Percentiles rank a stretch among this genome's conserved stretches.
These are phyloP conservation scores for Neopelma chrysocephalum DNA, from an alignment of 2,797 vertebrate genomes.

Conservation along the genomic window DNA sequence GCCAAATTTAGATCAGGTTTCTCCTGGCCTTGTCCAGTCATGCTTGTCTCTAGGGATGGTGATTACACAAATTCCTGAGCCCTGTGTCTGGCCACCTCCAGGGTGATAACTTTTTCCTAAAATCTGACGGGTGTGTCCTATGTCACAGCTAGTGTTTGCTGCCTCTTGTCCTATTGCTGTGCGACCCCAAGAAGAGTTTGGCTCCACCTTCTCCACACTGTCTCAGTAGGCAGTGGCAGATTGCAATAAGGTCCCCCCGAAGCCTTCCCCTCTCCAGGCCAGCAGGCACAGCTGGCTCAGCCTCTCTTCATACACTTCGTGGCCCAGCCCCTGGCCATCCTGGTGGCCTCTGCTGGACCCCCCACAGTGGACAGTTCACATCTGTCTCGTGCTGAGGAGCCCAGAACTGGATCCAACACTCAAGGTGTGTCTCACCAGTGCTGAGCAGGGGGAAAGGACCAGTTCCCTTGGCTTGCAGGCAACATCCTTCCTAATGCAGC, in stretches of 20 bases:
- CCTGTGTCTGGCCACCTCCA: not conserved
- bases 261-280: not conserved
- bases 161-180: not conserved
- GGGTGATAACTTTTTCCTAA: not conserved
- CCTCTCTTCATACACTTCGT: fast-evolving
- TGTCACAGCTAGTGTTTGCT: not conserved
- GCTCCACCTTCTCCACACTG: not conserved
- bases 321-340: not conserved
- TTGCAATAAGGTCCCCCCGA: not conserved
- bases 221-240: not conserved
- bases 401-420: not conserved
- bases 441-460: not conserved
- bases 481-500: not conserved
- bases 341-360: not conserved
- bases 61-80: not conserved
- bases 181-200: not conserved
- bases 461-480: not conserved
- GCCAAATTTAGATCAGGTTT: not conserved
- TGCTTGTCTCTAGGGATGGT: not conserved
- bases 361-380: not conserved
- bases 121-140: not conserved
- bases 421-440: not conserved
- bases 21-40: not conserved
- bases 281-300: not conserved
- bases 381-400: not conserved